Evolutionary conservation across 2,888 invertebrate genomes (phyloP), one percentile per base, ranked within the genome.

Genomic region (Volucella inflata): DNA sequence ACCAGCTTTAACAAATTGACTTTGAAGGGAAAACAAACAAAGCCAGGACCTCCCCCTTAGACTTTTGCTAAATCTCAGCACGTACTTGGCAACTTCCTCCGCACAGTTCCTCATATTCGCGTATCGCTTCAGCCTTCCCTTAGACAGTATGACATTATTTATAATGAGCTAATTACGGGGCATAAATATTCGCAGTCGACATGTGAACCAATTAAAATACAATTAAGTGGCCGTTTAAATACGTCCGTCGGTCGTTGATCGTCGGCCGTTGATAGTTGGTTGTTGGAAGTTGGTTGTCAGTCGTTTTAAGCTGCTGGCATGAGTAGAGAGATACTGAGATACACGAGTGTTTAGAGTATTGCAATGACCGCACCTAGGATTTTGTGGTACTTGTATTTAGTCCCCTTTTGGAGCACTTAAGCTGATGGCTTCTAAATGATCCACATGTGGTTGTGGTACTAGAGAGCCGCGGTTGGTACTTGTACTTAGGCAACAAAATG

Each of bases 201-300:
- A 88, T 88, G 87, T 88, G 87, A 88, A 88, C 88, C 88, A 88
- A 88, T 88, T 88, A 88, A 88, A 88, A 88, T 87, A 87, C 88
- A 87, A 88, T 88, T 88, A 88, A 87, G 82, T 87, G 87, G 78
- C 74, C 55, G 70, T 65, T 53, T 71, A 65, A 76, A 76, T 30
- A 30, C 70, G 76, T 72, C 62, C 59, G 60, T 55, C 59, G 11
- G 42, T 53, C 53, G n/a, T n/a, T n/a, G n/a, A n/a, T n/a, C n/a
- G n/a, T n/a, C n/a, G n/a, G n/a, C n/a, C n/a, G n/a, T n/a, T n/a
- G n/a, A n/a, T n/a, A n/a, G n/a, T n/a, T n/a, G n/a, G n/a, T n/a
- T n/a, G n/a, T n/a, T n/a, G n/a, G n/a, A n/a, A n/a, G n/a, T n/a
- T n/a, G 14, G 17, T 30, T 16, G 44, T 75, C 50, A 17, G 38